These are phyloP conservation scores for Hirudo medicinalis DNA, from an alignment of 1,140 invertebrate genomes.

Conservation along the genomic window DNA sequence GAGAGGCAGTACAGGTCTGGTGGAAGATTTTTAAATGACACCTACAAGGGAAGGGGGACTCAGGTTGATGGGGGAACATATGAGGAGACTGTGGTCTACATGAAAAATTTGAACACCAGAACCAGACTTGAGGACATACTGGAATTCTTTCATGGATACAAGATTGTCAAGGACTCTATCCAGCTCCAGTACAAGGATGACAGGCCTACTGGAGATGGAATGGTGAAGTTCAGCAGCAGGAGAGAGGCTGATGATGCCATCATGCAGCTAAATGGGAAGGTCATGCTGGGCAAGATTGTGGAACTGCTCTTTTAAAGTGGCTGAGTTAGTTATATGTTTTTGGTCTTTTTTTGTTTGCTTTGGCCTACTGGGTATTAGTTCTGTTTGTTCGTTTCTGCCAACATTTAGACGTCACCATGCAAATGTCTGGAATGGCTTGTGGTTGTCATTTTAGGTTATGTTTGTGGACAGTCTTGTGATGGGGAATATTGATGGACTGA, in stretches of 20 bases:
- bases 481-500: no score
- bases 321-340: no score
- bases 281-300: conserved; percentile 8
- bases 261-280: conserved; percentile 6
- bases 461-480: no score
- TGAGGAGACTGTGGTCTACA: conserved; percentile 24
- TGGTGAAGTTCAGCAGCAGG: conserved; percentile 62
- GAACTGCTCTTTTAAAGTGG: background rate
- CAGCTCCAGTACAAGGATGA: conserved; percentile 31
- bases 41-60: conserved; percentile 1
- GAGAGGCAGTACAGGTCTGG: conserved; percentile 20
- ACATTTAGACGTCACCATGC: no score
- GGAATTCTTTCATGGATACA: conserved; percentile 55
- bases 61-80: conserved; percentile 22
- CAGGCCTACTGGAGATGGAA: conserved; percentile 70
- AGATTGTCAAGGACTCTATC: conserved; percentile 34
- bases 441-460: no score
- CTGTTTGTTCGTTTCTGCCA: no score
- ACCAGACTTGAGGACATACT: conserved; percentile 73
- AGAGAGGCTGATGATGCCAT: conserved; percentile 62
- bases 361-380: no score
- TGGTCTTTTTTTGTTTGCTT: no score
- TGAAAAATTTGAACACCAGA: conserved; percentile 73
- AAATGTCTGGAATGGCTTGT: no score
- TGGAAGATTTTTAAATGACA: conserved; percentile 14